These are phyloP conservation scores for Albula goreensis DNA, from an alignment of 2,113 vertebrate genomes.

Conservation along the genomic window DNA sequence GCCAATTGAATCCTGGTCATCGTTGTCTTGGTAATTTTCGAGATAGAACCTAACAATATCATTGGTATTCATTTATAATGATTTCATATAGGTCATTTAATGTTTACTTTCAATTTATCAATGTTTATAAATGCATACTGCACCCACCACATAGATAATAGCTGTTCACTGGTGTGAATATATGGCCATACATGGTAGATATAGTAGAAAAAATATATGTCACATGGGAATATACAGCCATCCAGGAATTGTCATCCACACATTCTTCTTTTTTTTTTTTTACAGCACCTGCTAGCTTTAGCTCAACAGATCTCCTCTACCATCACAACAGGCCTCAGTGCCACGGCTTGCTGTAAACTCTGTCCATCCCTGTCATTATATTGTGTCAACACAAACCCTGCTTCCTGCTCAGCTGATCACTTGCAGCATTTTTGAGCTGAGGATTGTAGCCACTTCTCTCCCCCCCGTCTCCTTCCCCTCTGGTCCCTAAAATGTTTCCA, in stretches of 20 bases:
- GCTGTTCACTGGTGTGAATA: no score
- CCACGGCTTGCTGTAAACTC: constrained; percentile 61
- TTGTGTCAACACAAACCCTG: constrained; percentile 46
- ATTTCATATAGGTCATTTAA: no score
- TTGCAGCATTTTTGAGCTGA: not conserved
- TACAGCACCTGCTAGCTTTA: constrained; percentile 13
- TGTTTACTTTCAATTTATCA: no score
- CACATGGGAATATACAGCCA: not conserved
- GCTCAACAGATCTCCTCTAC: constrained; percentile 45
- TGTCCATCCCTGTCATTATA: constrained; percentile 60
- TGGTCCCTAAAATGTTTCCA: constrained; percentile 19
- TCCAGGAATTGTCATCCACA: not conserved
- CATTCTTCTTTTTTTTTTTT: not conserved
- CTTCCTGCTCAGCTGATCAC: constrained; percentile 54
- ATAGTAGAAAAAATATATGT: no score
- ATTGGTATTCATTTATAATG: no score
- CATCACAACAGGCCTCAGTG: constrained; percentile 59
- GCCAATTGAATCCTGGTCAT: no score
- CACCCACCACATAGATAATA: no score
- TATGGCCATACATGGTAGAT: no score
- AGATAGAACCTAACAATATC: no score
- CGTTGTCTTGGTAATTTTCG: no score
- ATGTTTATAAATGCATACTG: no score
- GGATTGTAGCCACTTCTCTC: not conserved
- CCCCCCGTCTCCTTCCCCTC: not conserved